Evolutionary conservation across 1,140 invertebrate species (phyloP), one percentile per base, ranked within the genome.

Genomic region (Trialeurodes vaporariorum): DNA sequence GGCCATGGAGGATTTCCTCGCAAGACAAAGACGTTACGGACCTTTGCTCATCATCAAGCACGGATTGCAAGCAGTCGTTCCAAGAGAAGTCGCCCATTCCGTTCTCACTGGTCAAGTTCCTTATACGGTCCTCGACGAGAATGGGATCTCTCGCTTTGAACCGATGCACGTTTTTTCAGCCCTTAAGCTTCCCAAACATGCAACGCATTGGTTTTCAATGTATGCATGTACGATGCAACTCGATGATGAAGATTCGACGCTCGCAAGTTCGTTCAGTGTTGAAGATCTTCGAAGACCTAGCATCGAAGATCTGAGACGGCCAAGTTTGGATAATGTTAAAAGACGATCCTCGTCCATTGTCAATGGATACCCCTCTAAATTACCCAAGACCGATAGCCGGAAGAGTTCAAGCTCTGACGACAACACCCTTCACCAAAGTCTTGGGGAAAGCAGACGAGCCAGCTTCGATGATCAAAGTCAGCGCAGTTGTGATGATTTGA

Each of bases 101-200:
- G 87, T 92, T 11, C 76, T 90, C 2, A 88, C 86, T 1, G 90
- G 90, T 21, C 81, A 89, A 76, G 84, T 90, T 1, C 83, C 87
- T 2, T 92, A 91, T 71, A 86, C 87, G 1, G 83, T 91, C 1
- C 79, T 92, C 0, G 89, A 91, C 73, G 88, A 91, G 75, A 84
- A 83, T 70, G 89, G 90, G 24, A 83, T 91, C 25, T 84, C 83
- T 66, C 85, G 87, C 76, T 90, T 91, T 74, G 87, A 90, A 73
- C 87, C 89, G 0, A 75, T 90, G 61, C 85, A 89, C 70, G 87
- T 88, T 11, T 86, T 89, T 71, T 84, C 84, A 12, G 86, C 86
- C 0, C 75, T 90, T 61, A 84, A 84, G 67, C 75, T 89, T 9
- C 85, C 84, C 69, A 83, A 84, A 70, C 83, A 83, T 2, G 81